phyloP scores from a whole-genome alignment of 1,140 invertebrate genomes.

The Cyclina sinensis region DNA sequence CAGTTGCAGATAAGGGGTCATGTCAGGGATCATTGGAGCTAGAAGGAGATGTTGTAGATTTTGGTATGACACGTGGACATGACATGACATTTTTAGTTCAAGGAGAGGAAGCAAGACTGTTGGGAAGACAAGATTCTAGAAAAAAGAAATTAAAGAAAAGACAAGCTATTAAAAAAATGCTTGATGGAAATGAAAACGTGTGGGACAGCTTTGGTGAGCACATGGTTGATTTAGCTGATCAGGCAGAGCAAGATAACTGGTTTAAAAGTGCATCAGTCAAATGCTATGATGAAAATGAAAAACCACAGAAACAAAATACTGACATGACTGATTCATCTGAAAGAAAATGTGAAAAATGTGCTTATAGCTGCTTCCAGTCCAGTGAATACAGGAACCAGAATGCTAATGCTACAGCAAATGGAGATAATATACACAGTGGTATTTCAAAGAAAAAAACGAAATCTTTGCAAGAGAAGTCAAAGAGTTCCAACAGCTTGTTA shows the following conservation, averaged over 20 bases:
- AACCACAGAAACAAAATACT: neutral
- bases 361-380: neutral
- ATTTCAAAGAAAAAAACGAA: neutral
- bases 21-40: neutral
- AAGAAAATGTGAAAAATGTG: neutral
- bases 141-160: neutral
- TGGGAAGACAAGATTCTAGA: neutral
- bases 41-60: neutral
- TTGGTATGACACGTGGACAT: neutral
- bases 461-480: conserved; percentile 32
- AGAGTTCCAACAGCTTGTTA: conserved; percentile 42
- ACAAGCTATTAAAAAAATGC: neutral
- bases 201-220: neutral
- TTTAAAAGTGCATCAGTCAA: neutral
- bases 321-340: neutral
- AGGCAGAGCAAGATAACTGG: conserved; percentile 15
- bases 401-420: neutral
- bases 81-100: neutral
- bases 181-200: neutral
- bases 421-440: neutral
- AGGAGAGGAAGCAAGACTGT: neutral
- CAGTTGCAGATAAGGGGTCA: neutral
- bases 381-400: neutral
- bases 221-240: neutral
- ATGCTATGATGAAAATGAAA: neutral